A percentile compares a stretch with the other conserved stretches of the same genome.
Evolutionary conservation across 2,797 vertebrate genomes (phyloP).

Genomic region (Scleropages formosus): DNA sequence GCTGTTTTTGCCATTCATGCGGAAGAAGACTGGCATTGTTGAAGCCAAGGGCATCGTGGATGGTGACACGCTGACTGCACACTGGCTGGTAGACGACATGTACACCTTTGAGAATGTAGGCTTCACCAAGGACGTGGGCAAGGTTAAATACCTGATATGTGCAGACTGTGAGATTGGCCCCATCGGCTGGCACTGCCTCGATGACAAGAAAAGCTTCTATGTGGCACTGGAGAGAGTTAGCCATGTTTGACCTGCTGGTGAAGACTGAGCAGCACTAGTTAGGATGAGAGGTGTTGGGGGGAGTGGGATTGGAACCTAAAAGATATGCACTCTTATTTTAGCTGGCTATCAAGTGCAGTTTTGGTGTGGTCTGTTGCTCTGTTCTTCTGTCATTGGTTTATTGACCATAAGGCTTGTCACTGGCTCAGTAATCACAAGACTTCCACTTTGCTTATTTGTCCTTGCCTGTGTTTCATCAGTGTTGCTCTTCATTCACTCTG

Average conservation of each 20-base stretch:
- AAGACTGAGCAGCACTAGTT: conserved; percentile 17
- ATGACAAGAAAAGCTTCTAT: conserved; percentile 91
- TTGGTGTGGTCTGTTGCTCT: neutral
- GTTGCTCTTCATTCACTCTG: conserved; percentile 10
- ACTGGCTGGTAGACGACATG: conserved; percentile 96
- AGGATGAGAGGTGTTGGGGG: neutral
- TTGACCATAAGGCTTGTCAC: neutral
- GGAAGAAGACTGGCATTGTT: conserved; percentile 77
- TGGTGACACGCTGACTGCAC: conserved; percentile 81
- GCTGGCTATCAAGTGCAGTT: neutral
- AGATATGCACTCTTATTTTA: neutral
- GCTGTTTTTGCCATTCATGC: conserved; percentile 90
- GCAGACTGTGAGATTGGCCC: conserved; percentile 98
- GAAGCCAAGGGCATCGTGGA: conserved; percentile 63
- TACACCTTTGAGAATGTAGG: conserved; percentile 95
- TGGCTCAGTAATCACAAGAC: neutral
- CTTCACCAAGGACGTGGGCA: conserved; percentile 92
- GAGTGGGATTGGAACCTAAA: neutral
- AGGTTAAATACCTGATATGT: conserved; percentile 92
- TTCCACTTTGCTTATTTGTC: conserved; percentile 9
- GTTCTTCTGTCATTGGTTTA: neutral
- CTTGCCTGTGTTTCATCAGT: neutral
- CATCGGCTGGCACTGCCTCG: conserved; percentile 94
- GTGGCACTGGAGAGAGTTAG: conserved; percentile 89
- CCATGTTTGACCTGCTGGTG: conserved; percentile 66